Percentiles rank a stretch among this genome's conserved stretches.
Conservation (phyloP, 2,797 vertebrate species). For the Florisuga fusca region DNA sequence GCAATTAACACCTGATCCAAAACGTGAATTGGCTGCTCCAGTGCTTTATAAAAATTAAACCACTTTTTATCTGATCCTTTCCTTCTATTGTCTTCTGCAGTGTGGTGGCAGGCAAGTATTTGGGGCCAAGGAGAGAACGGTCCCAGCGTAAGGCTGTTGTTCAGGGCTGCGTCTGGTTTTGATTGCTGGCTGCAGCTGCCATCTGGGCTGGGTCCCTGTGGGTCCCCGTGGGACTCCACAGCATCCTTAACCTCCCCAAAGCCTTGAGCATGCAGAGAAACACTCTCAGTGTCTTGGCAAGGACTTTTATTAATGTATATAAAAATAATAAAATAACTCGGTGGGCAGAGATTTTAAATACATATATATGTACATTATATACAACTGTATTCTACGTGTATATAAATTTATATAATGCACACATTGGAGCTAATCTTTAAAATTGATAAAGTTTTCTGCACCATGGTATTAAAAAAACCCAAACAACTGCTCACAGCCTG, state of each 20-base stretch:
- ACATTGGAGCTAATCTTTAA: background rate
- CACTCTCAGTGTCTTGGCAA: background rate
- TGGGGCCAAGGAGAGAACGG: rapidly evolving
- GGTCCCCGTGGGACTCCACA: background rate
- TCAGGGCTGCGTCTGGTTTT: background rate
- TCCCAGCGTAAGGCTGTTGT: background rate
- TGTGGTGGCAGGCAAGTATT: background rate
- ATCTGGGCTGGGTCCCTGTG: background rate
- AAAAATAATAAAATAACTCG: background rate
- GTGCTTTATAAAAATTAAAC: background rate
- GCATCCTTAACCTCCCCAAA: background rate
- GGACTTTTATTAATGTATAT: background rate
- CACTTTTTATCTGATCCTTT: background rate
- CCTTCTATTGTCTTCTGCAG: background rate
- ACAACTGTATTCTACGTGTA: background rate
- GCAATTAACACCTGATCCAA: conserved; percentile 34
- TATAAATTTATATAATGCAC: background rate
- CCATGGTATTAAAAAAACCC: background rate
- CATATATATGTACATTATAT: background rate
- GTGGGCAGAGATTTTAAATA: background rate
- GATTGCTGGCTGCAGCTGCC: background rate
- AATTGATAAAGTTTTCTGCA: background rate
- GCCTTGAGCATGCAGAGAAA: background rate
- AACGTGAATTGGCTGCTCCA: background rate
- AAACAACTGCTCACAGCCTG: background rate